Evolutionary conservation across 1,140 invertebrate genomes (phyloP).

Genomic region (Zaprionus tsacasi): DNA sequence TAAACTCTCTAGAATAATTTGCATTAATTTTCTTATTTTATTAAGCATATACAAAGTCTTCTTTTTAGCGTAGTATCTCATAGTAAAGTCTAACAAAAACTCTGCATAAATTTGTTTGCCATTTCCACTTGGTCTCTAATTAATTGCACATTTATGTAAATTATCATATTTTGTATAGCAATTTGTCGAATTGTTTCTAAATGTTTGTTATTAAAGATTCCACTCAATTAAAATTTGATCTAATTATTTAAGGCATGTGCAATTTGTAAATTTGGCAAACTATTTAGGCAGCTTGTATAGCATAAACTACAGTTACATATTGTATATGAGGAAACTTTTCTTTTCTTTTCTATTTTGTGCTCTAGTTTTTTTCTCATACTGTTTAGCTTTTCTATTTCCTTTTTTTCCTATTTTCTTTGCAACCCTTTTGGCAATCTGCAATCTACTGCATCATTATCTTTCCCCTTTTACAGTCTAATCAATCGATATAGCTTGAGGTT

Average conservation of each 20-base stretch:
- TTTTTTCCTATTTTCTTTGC: neutral
- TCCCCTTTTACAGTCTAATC: neutral
- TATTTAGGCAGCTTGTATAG: neutral
- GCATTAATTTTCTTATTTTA: neutral
- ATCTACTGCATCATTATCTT: slow-evolving; percentile 1
- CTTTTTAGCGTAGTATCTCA: neutral
- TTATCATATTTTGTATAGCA: neutral
- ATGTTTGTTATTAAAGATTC: neutral
- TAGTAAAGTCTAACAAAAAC: neutral
- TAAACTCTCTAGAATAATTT: neutral
- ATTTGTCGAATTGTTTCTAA: neutral
- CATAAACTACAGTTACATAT: too few species aligned
- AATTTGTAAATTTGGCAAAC: neutral
- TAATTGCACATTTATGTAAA: slow-evolving; percentile 2
- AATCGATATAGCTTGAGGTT: neutral
- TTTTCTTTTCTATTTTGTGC: neutral
- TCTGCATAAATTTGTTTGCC: neutral
- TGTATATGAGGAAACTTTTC: too few species aligned
- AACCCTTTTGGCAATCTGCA: neutral
- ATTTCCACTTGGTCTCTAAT: neutral
- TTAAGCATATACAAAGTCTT: too few species aligned
- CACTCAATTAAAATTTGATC: neutral
- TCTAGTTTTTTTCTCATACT: neutral
- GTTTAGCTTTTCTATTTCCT: neutral
- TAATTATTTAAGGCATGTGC: neutral